Percentiles rank a stretch among this genome's conserved stretches.
Conservation (phyloP, 37 sponge, comb jelly and placozoan species). For the Diacarnus erythraeanus region DNA sequence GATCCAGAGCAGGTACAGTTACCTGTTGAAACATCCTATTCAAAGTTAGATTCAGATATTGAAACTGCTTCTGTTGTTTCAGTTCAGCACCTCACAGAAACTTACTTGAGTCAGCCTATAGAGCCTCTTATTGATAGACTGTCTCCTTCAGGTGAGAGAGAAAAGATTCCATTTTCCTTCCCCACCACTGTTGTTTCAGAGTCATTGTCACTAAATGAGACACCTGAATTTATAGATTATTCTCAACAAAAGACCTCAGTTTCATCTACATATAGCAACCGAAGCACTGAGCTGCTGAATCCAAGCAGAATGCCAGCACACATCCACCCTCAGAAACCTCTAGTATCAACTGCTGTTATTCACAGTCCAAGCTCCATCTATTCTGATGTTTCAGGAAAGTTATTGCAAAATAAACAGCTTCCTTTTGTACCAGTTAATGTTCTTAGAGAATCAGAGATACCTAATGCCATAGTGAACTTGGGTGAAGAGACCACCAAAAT, state of each 20-base stretch:
- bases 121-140: not conserved
- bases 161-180: not conserved
- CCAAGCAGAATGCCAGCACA: slow-evolving; percentile 3
- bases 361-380: not conserved
- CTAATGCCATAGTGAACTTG: too few relatives aligned
- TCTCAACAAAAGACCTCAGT: too few relatives aligned
- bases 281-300: not conserved
- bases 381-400: not conserved
- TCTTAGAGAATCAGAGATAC: not conserved
- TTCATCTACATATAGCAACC: too few relatives aligned
- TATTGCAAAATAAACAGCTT: not conserved
- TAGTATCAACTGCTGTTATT: not conserved
- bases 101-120: slow-evolving; percentile 7
- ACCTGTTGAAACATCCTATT: not conserved
- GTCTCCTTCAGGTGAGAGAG: not conserved
- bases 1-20: not conserved
- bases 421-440: not conserved
- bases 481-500: not conserved
- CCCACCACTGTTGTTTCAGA: not conserved
- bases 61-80: slow-evolving; percentile 44
- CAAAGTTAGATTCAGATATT: slow-evolving; percentile 29
- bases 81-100: slow-evolving; percentile 39
- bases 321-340: not conserved
- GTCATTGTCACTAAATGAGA: not conserved
- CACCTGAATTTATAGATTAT: too few relatives aligned